A percentile compares a stretch with the other conserved stretches of the same genome.
phyloP scores from a whole-genome alignment of 2,888 invertebrate species.

The Oxytorus armatus region DNA sequence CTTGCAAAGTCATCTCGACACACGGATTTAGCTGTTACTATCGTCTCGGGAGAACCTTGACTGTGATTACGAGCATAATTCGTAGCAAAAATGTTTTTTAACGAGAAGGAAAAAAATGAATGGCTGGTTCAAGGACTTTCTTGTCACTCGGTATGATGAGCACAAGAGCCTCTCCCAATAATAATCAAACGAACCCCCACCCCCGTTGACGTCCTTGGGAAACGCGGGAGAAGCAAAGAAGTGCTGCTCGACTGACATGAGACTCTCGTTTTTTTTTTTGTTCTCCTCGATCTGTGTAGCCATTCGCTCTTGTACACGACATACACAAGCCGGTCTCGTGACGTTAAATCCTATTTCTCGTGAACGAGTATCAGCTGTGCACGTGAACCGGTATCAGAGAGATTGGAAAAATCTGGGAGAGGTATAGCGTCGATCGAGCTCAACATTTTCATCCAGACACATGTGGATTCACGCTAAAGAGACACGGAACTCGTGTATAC shows the following conservation, averaged over 20 bases:
- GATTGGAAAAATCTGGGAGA: conserved; percentile 25
- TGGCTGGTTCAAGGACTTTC: conserved; percentile 11
- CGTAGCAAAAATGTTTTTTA: not conserved
- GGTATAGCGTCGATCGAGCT: not conserved
- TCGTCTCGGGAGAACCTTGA: not conserved
- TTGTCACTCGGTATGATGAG: conserved; percentile 22
- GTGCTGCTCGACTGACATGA: not conserved
- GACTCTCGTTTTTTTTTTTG: conserved; percentile 10
- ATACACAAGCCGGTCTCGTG: not conserved
- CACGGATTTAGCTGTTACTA: conserved; percentile 1
- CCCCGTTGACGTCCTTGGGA: conserved; percentile 32
- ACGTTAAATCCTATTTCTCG: conserved; percentile 13
- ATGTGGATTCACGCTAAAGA: not conserved
- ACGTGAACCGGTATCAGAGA: conserved; percentile 28
- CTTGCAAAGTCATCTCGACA: not conserved
- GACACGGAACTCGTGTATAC: not conserved
- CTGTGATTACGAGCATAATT: conserved; percentile 8
- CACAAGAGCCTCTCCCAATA: not conserved
- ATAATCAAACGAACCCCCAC: conserved; percentile 28
- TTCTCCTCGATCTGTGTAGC: not conserved
- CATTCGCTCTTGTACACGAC: not conserved
- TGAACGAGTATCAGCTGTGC: conserved; percentile 31
- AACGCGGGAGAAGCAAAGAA: conserved; percentile 6
- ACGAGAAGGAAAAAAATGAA: conserved; percentile 3
- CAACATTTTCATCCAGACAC: not conserved